phyloP scores from a whole-genome alignment of 2,888 invertebrate genomes.

The Folsomia manolachei region DNA sequence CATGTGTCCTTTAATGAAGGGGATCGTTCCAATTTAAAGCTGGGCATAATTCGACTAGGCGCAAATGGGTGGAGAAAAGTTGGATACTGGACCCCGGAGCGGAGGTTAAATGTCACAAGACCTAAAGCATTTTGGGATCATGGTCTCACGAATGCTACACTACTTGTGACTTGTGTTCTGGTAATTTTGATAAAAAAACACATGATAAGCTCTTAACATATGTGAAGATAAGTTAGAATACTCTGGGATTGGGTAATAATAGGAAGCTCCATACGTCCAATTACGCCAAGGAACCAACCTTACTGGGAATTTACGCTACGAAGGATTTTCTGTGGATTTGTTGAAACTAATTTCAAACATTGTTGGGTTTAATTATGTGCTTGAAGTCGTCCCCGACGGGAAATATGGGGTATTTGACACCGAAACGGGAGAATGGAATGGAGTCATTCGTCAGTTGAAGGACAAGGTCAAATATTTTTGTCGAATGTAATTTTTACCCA shows the following conservation, averaged over 20 bases:
- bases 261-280: conserved; percentile 91
- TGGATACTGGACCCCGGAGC: conserved; percentile 74
- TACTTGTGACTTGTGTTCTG: conserved; percentile 80
- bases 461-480: conserved; percentile 43
- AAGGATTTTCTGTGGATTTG: conserved; percentile 88
- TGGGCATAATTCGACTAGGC: conserved; percentile 78
- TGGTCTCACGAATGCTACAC: conserved; percentile 76
- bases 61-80: conserved; percentile 75
- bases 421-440: conserved; percentile 84
- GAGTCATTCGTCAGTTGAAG: conserved; percentile 80
- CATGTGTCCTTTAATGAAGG: conserved; percentile 83
- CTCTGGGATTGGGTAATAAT: too few species aligned
- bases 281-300: conserved; percentile 77
- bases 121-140: conserved; percentile 80
- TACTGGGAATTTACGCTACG: conserved; percentile 80
- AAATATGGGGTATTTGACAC: conserved; percentile 88
- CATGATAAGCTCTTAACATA: too few species aligned
- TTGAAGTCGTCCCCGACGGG: conserved; percentile 77
- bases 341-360: conserved; percentile 75
- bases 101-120: conserved; percentile 77
- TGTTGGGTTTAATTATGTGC: conserved; percentile 83
- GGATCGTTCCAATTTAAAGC: conserved; percentile 74
- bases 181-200: conserved; percentile 56
- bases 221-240: too few species aligned
- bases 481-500: background rate